Conservation (phyloP, 2,797 vertebrate genomes). For the Brotula barbata region DNA sequence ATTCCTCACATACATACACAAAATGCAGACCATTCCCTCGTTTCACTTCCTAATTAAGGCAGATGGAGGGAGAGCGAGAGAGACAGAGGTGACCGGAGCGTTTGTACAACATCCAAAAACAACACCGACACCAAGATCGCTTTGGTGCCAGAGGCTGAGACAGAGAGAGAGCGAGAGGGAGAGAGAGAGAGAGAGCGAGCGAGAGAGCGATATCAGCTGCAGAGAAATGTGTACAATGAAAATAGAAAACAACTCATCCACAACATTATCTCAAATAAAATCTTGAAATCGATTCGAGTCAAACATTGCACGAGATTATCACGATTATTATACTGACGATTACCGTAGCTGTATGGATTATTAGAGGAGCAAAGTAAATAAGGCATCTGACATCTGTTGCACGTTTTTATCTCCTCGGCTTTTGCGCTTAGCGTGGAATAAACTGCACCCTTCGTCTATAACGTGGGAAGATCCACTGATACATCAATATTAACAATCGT, state of each 20-base stretch:
- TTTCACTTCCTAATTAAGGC: conserved; percentile 75
- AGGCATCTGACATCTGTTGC: conserved; percentile 12
- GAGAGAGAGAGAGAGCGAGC: neutral
- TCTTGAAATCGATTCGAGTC: neutral
- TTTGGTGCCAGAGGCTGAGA: conserved; percentile 2
- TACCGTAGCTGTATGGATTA: conserved; percentile 3
- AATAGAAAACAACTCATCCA: neutral
- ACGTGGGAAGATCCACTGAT: conserved; percentile 52
- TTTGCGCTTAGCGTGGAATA: conserved; percentile 16
- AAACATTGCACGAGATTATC: neutral
- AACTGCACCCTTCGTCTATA: conserved; percentile 33
- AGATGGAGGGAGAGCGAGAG: conserved; percentile 32
- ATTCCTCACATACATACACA: conserved; percentile 49
- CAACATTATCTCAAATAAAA: neutral
- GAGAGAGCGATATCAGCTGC: neutral
- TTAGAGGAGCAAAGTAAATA: neutral
- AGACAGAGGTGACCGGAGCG: conserved; percentile 23
- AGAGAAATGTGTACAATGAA: neutral
- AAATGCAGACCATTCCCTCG: conserved; percentile 46
- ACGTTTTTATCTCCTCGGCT: conserved; percentile 53
- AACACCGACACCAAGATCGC: conserved; percentile 8
- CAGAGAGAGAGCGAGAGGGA: neutral
- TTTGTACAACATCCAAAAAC: conserved; percentile 60
- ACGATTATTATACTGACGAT: conserved; percentile 2
- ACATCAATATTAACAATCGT: conserved; percentile 29